These are phyloP conservation scores for Drosophila leonis DNA, from an alignment of 2,888 invertebrate species.

Conservation along the genomic window DNA sequence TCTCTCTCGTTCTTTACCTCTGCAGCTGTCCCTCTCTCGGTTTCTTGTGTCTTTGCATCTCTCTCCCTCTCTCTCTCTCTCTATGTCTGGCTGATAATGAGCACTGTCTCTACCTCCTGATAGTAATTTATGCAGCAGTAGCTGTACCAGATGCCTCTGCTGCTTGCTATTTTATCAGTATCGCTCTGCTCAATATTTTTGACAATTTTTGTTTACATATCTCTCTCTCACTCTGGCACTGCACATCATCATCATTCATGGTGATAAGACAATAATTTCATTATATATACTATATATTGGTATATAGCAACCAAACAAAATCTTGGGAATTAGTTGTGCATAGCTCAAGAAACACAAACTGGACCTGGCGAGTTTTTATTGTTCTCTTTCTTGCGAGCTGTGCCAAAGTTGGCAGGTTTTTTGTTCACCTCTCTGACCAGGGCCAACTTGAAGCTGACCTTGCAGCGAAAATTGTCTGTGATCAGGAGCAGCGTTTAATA, in stretches of 20 bases:
- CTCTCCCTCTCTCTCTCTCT: conserved; percentile 9
- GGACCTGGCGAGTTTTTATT: conserved; percentile 22
- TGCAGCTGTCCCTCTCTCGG: background rate
- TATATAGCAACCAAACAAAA: conserved; percentile 15
- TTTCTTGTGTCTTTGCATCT: background rate
- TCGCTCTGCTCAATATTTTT: conserved; percentile 9
- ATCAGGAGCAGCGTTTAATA: conserved; percentile 18
- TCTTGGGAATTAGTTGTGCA: background rate
- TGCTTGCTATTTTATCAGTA: conserved; percentile 24
- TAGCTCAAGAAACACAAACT: conserved; percentile 31
- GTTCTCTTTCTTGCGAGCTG: conserved; percentile 5
- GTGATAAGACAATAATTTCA: conserved; percentile 37
- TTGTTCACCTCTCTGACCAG: conserved; percentile 15
- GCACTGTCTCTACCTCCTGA: conserved; percentile 46
- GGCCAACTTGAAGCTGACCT: conserved; percentile 43
- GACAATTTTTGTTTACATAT: conserved; percentile 39
- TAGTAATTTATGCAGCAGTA: conserved; percentile 78
- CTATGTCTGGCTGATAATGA: conserved; percentile 53
- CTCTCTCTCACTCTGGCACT: conserved; percentile 17
- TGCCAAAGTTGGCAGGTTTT: conserved; percentile 25
- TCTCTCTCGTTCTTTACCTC: background rate
- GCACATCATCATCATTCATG: conserved; percentile 23
- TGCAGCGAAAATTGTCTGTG: conserved; percentile 29
- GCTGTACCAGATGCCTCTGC: conserved; percentile 60
- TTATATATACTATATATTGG: background rate